These are phyloP conservation scores for Xestoiulus laeticollis DNA, from an alignment of 2,888 invertebrate species.

Conservation along the genomic window DNA sequence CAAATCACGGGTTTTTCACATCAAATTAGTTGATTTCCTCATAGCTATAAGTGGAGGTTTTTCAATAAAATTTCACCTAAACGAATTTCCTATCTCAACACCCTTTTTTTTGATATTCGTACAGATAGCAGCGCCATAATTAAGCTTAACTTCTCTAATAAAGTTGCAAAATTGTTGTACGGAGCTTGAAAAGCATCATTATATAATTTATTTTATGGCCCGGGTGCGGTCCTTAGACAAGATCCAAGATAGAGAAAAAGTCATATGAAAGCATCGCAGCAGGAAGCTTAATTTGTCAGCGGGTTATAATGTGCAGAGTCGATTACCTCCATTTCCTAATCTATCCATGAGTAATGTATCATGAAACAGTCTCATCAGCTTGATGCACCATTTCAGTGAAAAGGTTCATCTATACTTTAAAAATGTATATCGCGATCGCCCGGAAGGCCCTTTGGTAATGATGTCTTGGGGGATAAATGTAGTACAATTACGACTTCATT, in stretches of 20 bases:
- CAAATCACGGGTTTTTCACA: background rate
- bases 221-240: background rate
- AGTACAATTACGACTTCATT: background rate
- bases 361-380: background rate
- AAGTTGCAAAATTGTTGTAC: conserved; percentile 2
- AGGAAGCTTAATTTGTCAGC: conserved; percentile 4
- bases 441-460: background rate
- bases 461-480: conserved; percentile 19
- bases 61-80: background rate
- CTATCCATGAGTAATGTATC: conserved; percentile 2
- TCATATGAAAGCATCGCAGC: background rate
- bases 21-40: background rate
- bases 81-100: background rate
- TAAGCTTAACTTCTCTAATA: background rate
- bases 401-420: too few relatives aligned
- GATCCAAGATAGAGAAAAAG: conserved; percentile 12
- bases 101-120: background rate
- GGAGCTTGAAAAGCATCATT: conserved; percentile 5
- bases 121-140: background rate
- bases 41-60: background rate
- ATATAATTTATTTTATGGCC: conserved; percentile 24
- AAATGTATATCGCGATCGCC: background rate
- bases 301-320: background rate
- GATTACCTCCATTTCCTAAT: background rate
- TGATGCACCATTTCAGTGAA: background rate